Percentiles rank a stretch among this genome's conserved stretches.
phyloP scores from a whole-genome alignment of 2,888 invertebrate genomes.

The Desoria tigrina region DNA sequence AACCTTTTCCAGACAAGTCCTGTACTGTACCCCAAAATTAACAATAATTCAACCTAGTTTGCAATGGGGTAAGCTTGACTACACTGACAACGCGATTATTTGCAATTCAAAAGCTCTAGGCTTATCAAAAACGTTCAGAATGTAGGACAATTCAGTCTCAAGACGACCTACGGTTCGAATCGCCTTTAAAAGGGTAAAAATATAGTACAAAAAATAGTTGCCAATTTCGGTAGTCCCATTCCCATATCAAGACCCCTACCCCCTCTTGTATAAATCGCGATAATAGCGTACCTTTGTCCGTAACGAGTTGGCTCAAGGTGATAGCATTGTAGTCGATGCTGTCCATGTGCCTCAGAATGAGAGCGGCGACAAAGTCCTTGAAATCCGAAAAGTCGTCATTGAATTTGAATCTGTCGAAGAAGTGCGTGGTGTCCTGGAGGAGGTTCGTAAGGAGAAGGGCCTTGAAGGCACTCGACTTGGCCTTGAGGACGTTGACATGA shows the following conservation, averaged over 20 bases:
- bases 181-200: too few species aligned
- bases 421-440: conserved; percentile 38
- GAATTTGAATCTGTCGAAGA: conserved; percentile 28
- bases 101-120: too few species aligned
- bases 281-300: background rate
- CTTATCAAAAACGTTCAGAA: too few species aligned
- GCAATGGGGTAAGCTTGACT: too few species aligned
- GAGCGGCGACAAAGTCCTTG: conserved; percentile 39
- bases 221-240: background rate
- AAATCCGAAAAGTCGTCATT: conserved; percentile 26
- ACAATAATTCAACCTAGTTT: too few species aligned
- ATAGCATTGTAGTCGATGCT: conserved; percentile 51
- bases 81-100: too few species aligned
- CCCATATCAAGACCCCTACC: background rate
- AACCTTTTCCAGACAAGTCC: too few species aligned
- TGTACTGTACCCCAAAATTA: too few species aligned
- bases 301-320: conserved; percentile 43
- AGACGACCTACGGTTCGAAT: too few species aligned
- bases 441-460: conserved; percentile 42
- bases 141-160: too few species aligned
- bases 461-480: conserved; percentile 37
- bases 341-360: conserved; percentile 46
- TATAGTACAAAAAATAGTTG: too few species aligned
- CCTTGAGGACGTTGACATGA: conserved; percentile 19
- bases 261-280: background rate